Evolutionary conservation across 2,797 vertebrate genomes (phyloP), one percentile per base, ranked within the genome.

Genomic region (Hemitrygon akajei): DNA sequence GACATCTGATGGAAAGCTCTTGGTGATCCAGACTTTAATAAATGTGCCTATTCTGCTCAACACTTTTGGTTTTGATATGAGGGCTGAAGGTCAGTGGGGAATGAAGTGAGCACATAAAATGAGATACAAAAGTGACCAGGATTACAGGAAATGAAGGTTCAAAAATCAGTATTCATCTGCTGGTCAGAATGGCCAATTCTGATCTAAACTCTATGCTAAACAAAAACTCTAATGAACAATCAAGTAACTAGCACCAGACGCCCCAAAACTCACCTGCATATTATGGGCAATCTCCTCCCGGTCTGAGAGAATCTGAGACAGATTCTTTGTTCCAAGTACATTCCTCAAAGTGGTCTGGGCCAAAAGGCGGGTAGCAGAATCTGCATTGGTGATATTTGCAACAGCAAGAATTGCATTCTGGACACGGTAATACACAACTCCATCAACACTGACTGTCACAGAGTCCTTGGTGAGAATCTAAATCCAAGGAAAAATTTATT

Each of bases 391-490:
- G 97, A 99, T 98, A 94, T 99, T 99, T 1, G 98, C 98, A 40
- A 99, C 98, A 0, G 98, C 98, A 91, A 98, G 96, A 27, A 97
- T 98, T 40, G 98, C 98, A 0, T 99, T 98, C 96, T 99, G 98
- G 27, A 99, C 98, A 0, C 98, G 97, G 97, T 99, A 99, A 94
- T 99, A 99, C 93, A 99, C 98, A 95, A 99, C 98, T 0, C 98
- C 99, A 0, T 99, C 98, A 77, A 99, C 99, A 0, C 98, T 98
- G 37, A 99, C 93, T 0, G 98, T 99, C 96, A 99, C 99, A 0
- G 99, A 99, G 95, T 99, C 98, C 96, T 98, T 99, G 25, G 98
- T 99, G 95, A 99, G 95, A 94, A 99, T 97, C 99, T 99, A 66
- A 0, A 94, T 22, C 14, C 16, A 81, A 0, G 34, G 86, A 71